These are phyloP conservation scores for Phenganax stokvisi DNA, from an alignment of 92 coral and sea anemone genomes.

Conservation along the genomic window DNA sequence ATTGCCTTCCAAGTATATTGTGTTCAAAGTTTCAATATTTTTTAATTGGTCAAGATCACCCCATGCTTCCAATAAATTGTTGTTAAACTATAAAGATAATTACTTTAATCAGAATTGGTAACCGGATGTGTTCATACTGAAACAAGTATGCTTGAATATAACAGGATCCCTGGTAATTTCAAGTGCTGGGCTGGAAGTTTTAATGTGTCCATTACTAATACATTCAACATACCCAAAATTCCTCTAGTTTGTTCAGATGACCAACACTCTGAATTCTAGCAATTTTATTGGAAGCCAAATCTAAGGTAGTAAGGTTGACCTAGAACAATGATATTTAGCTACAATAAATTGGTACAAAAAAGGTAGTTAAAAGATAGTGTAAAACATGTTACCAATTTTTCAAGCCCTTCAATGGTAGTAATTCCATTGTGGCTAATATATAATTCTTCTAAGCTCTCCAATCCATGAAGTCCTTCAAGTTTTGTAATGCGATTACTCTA, in stretches of 20 bases:
- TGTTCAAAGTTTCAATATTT: constrained; percentile 59
- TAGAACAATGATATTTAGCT: constrained; percentile 24
- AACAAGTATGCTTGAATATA: too few relatives aligned
- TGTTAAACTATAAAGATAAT: constrained; percentile 67
- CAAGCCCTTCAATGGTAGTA: constrained; percentile 82
- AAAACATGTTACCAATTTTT: constrained; percentile 60
- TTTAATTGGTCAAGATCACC: constrained; percentile 79
- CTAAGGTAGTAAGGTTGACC: constrained; percentile 81
- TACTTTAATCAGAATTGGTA: neutral
- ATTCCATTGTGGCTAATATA: constrained; percentile 98
- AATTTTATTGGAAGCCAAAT: constrained; percentile 87
- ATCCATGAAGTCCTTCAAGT: constrained; percentile 70
- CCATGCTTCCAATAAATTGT: constrained; percentile 76
- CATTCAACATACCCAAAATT: constrained; percentile 72
- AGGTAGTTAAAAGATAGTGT: neutral
- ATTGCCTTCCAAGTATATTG: constrained; percentile 87
- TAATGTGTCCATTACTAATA: neutral
- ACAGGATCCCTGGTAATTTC: neutral
- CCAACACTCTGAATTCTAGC: constrained; percentile 72
- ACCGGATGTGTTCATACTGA: too few relatives aligned
- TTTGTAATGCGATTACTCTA: constrained; percentile 89
- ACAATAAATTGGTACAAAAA: neutral
- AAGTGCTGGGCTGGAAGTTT: neutral
- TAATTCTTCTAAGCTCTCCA: constrained; percentile 75
- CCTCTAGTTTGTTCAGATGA: constrained; percentile 79